Conservation (phyloP, 2,797 vertebrate genomes). For the Botia almorhae region DNA sequence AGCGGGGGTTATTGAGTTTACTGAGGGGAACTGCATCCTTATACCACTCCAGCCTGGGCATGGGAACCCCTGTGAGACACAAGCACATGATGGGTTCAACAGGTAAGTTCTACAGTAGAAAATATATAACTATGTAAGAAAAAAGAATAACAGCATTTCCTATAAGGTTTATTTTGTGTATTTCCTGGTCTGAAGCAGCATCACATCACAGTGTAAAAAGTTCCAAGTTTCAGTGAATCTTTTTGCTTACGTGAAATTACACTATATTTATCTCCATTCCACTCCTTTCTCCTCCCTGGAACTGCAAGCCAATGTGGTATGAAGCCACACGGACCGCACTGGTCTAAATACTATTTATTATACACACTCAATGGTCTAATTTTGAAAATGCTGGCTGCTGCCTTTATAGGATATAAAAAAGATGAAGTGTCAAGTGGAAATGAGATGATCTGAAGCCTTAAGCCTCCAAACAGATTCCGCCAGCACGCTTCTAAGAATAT, state of each 20-base stretch:
- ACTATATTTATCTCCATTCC: slow-evolving; percentile 5
- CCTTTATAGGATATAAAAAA: slow-evolving; percentile 31
- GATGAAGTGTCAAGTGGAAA: slow-evolving; percentile 55
- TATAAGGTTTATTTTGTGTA: neutral
- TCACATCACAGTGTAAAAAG: neutral
- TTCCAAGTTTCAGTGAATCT: neutral
- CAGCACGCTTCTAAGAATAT: slow-evolving; percentile 53
- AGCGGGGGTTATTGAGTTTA: slow-evolving; percentile 85
- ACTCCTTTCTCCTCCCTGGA: slow-evolving; percentile 4
- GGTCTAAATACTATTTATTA: slow-evolving; percentile 19
- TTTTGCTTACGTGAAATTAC: neutral
- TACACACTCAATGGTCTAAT: slow-evolving; percentile 25
- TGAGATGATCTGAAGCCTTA: slow-evolving; percentile 52
- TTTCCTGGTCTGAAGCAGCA: neutral
- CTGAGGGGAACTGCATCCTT: slow-evolving; percentile 85
- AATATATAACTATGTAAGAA: neutral
- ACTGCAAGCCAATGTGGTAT: neutral
- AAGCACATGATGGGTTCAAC: slow-evolving; percentile 20
- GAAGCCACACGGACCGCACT: neutral
- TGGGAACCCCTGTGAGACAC: slow-evolving; percentile 80
- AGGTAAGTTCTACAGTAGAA: neutral
- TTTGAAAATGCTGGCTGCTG: slow-evolving; percentile 31
- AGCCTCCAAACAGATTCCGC: slow-evolving; percentile 47
- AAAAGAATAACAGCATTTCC: neutral
- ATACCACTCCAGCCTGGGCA: slow-evolving; percentile 88